Conservation (phyloP, 2,113 vertebrate genomes). For the Naja naja region DNA sequence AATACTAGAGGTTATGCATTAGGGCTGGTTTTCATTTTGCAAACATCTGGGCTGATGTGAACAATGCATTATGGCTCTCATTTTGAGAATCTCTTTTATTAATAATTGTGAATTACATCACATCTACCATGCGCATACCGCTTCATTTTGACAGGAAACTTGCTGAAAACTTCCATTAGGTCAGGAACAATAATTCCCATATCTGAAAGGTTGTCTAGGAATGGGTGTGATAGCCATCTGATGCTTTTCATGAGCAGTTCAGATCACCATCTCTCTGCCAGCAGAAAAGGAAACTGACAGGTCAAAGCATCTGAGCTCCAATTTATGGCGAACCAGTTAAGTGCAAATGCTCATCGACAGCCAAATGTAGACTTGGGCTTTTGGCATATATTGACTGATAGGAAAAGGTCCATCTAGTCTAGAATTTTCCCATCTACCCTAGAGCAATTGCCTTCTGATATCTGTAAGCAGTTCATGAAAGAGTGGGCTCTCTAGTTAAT, state of each 20-base stretch:
- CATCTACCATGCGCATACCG: slow-evolving; percentile 65
- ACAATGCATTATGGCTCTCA: slow-evolving; percentile 64
- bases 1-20: slow-evolving; percentile 65
- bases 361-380: neutral
- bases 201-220: neutral
- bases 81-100: slow-evolving; percentile 67
- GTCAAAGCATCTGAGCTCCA: neutral
- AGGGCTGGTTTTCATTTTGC: slow-evolving; percentile 71
- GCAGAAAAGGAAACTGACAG: neutral
- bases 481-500: neutral
- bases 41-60: slow-evolving; percentile 77
- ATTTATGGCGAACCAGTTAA: neutral
- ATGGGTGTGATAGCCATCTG: neutral
- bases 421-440: neutral
- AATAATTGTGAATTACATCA: slow-evolving; percentile 76
- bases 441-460: neutral
- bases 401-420: neutral
- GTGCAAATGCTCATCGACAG: neutral
- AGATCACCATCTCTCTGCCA: neutral
- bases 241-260: neutral
- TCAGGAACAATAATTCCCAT: slow-evolving; percentile 10
- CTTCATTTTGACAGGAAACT: slow-evolving; percentile 66
- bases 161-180: slow-evolving; percentile 39
- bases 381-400: neutral
- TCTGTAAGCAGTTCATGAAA: neutral